These are phyloP conservation scores for Coregonus sp. DNA, from an alignment of 2,797 vertebrate genomes.

Conservation along the genomic window DNA sequence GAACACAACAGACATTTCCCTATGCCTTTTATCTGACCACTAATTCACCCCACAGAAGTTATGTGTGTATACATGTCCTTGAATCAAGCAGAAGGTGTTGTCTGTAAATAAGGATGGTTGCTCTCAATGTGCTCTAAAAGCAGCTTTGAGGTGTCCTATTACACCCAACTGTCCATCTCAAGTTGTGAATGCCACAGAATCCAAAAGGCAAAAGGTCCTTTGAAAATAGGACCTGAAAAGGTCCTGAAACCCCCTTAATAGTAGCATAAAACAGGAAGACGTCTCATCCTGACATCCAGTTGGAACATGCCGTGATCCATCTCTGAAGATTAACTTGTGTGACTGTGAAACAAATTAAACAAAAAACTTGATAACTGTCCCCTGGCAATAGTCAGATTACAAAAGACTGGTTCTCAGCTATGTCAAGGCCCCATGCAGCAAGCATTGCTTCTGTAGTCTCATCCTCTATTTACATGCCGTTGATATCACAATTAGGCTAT, in stretches of 20 bases:
- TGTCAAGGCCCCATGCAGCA: not conserved
- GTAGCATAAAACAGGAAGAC: not conserved
- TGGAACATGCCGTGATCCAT: not conserved
- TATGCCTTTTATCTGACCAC: conserved; percentile 22
- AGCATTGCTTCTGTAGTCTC: not conserved
- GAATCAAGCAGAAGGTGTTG: conserved; percentile 52
- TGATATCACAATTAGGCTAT: not conserved
- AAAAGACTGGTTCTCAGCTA: not conserved
- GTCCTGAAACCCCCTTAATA: conserved; percentile 26
- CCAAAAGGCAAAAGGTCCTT: conserved; percentile 18
- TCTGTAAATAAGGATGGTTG: conserved; percentile 56
- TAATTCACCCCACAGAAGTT: conserved; percentile 15
- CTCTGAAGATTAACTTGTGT: not conserved
- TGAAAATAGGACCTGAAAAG: conserved; percentile 33
- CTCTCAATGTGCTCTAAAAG: conserved; percentile 18
- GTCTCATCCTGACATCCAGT: not conserved
- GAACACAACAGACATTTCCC: conserved; percentile 5
- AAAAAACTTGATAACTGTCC: not conserved
- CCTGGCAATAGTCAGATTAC: not conserved
- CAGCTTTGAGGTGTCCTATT: conserved; percentile 37
- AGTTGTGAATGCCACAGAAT: conserved; percentile 26
- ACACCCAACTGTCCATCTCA: conserved; percentile 22
- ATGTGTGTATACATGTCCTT: conserved; percentile 29
- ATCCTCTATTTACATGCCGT: not conserved
- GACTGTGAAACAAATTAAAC: not conserved